These are phyloP conservation scores for Sebastes dallii DNA, from an alignment of 2,797 vertebrate genomes.

Conservation along the genomic window DNA sequence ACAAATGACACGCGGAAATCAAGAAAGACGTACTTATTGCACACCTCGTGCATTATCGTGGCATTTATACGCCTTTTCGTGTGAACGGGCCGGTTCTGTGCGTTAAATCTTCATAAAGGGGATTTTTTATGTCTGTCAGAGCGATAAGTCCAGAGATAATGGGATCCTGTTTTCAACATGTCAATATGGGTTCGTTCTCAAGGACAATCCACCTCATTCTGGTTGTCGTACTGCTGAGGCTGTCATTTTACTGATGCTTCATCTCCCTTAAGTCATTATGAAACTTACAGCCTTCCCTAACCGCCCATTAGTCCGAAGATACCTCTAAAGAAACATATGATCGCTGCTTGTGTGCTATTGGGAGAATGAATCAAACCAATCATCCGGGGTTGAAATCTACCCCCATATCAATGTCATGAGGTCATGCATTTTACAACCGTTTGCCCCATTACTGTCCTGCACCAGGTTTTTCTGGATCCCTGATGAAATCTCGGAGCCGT, in stretches of 20 bases:
- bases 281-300: not conserved
- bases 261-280: not conserved
- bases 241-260: not conserved
- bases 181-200: constrained; percentile 6
- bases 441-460: not conserved
- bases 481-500: constrained; percentile 31
- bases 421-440: constrained; percentile 30
- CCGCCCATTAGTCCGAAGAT: not conserved
- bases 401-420: constrained; percentile 11
- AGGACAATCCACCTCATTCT: not conserved
- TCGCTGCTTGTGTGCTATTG: not conserved
- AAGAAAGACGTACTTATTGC: too few species aligned
- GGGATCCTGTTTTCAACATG: not conserved
- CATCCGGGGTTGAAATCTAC: not conserved
- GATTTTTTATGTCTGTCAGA: not conserved
- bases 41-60: too few species aligned
- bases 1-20: too few species aligned
- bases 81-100: too few species aligned
- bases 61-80: too few species aligned
- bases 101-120: not conserved
- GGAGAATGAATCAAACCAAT: constrained; percentile 6
- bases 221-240: not conserved
- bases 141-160: not conserved
- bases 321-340: not conserved
- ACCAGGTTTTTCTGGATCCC: not conserved